These are phyloP conservation scores for Parapsyche elsis DNA, from an alignment of 1,140 invertebrate genomes.

Conservation along the genomic window DNA sequence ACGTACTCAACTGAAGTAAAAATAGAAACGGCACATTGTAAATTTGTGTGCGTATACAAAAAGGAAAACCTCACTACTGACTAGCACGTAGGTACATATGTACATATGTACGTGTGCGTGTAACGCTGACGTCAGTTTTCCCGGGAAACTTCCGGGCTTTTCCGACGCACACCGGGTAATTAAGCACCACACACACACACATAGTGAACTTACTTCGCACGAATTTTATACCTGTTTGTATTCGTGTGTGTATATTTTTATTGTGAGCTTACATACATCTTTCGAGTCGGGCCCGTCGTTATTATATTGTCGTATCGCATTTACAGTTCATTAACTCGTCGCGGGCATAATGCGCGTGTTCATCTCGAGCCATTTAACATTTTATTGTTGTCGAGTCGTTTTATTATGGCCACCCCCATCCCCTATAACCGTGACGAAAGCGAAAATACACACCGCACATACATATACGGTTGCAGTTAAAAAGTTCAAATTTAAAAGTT, in stretches of 20 bases:
- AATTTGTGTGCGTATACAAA: too few relatives aligned
- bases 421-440: neutral
- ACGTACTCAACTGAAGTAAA: too few relatives aligned
- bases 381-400: conserved; percentile 23
- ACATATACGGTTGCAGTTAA: neutral
- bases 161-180: neutral
- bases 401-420: neutral
- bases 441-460: neutral
- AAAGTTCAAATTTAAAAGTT: neutral
- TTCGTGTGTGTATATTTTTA: conserved; percentile 1
- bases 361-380: conserved; percentile 40
- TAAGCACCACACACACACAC: neutral
- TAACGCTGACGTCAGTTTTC: neutral
- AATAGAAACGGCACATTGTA: too few relatives aligned
- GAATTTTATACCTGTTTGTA: neutral
- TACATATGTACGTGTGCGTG: neutral
- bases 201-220: neutral
- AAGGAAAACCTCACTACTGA: too few relatives aligned
- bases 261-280: neutral
- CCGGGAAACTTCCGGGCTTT: neutral
- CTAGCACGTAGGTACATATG: too few relatives aligned
- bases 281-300: neutral
- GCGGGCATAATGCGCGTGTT: conserved; percentile 33
- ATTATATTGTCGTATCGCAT: conserved; percentile 39
- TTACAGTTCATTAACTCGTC: conserved; percentile 38